Conservation (phyloP, 2,113 vertebrate species). For the Tylochromis polylepis region DNA sequence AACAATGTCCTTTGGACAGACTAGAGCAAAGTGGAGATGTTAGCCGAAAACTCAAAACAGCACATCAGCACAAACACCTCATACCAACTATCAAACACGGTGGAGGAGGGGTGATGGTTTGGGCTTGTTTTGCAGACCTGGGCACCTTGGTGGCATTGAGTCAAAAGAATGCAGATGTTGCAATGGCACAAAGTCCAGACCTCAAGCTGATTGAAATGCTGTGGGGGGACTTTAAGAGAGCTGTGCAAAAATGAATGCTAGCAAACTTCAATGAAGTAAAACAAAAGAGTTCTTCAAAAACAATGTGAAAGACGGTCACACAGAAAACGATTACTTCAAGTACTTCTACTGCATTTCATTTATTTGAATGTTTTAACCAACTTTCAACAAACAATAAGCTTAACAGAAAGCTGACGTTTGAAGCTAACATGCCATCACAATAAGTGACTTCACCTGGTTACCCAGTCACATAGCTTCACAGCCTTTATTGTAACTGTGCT, state of each 20-base stretch:
- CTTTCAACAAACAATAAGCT: background rate
- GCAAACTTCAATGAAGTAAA: background rate
- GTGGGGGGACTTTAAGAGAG: background rate
- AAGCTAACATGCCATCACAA: background rate
- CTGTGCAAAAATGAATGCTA: background rate
- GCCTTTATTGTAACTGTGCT: background rate
- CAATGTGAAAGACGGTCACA: background rate
- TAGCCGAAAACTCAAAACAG: background rate
- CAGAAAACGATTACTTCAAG: background rate
- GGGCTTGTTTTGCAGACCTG: no score
- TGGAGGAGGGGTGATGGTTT: accelerated
- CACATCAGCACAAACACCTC: background rate
- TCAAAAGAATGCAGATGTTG: background rate
- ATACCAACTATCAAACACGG: accelerated
- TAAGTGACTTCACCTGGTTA: background rate
- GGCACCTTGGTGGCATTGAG: background rate
- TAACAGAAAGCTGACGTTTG: background rate
- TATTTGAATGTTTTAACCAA: accelerated
- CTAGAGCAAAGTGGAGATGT: background rate
- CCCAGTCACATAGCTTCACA: background rate
- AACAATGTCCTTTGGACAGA: background rate
- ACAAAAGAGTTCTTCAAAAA: background rate
- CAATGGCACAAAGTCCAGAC: background rate
- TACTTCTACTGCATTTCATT: background rate
- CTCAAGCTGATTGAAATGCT: background rate